Percentiles rank a stretch among this genome's conserved stretches.
These are phyloP conservation scores for Carcina quercana DNA, from an alignment of 2,888 invertebrate species.

Conservation along the genomic window DNA sequence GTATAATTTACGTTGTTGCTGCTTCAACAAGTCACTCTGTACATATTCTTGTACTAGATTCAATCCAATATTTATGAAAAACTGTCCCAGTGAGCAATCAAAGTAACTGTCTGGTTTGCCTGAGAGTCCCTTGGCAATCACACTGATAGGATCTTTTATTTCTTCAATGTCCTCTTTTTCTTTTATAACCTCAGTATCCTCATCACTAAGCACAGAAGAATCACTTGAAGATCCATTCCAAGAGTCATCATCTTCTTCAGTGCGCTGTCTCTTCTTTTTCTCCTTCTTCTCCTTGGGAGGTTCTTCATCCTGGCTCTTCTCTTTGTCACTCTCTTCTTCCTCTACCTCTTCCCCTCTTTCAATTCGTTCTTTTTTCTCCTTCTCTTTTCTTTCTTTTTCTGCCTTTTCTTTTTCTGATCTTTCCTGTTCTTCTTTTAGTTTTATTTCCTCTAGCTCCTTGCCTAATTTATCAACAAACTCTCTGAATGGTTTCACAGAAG, in stretches of 20 bases:
- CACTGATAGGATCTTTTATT: slow-evolving; percentile 58
- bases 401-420: slow-evolving; percentile 42
- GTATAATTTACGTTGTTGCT: slow-evolving; percentile 90
- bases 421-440: slow-evolving; percentile 52
- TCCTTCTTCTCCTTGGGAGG: slow-evolving; percentile 41
- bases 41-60: slow-evolving; percentile 96
- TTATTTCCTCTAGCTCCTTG: slow-evolving; percentile 73
- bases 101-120: slow-evolving; percentile 83
- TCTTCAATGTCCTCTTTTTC: slow-evolving; percentile 73
- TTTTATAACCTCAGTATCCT: slow-evolving; percentile 70
- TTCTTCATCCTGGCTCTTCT: slow-evolving; percentile 21
- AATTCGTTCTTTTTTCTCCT: slow-evolving; percentile 55
- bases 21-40: slow-evolving; percentile 90
- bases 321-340: slow-evolving; percentile 32
- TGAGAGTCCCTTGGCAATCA: slow-evolving; percentile 53
- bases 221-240: slow-evolving; percentile 76
- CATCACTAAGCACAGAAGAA: slow-evolving; percentile 54
- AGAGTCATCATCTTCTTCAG: slow-evolving; percentile 74
- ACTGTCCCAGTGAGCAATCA: slow-evolving; percentile 91
- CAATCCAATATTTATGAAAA: slow-evolving; percentile 93
- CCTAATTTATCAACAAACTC: slow-evolving; percentile 81
- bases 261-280: slow-evolving; percentile 39
- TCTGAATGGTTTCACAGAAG: slow-evolving; percentile 86
- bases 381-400: slow-evolving; percentile 53
- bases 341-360: slow-evolving; percentile 40